Percentiles rank a stretch among this genome's conserved stretches.
Evolutionary conservation across 2,113 vertebrate genomes (phyloP).

Genomic region (Tympanuchus pallidicinctus): DNA sequence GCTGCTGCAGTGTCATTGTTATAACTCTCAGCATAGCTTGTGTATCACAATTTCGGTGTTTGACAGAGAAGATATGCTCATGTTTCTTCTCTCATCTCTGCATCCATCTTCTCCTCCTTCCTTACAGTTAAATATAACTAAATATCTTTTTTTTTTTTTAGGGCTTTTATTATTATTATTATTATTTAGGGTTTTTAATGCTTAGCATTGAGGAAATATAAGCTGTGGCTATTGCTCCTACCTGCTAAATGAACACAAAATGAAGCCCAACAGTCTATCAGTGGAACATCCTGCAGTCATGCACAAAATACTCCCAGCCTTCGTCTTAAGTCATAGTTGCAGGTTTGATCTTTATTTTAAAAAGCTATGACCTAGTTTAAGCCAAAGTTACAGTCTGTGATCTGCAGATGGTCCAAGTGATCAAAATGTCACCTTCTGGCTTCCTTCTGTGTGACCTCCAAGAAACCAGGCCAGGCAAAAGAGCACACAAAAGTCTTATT

Average conservation of each 20-base stretch:
- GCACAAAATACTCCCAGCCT: background rate
- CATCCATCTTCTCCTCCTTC: background rate
- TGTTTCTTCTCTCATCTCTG: background rate
- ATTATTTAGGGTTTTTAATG: background rate
- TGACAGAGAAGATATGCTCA: background rate
- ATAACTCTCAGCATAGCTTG: background rate
- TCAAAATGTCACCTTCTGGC: background rate
- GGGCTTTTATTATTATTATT: background rate
- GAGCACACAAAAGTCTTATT: background rate
- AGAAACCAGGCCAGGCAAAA: background rate
- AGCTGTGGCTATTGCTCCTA: background rate
- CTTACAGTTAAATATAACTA: background rate
- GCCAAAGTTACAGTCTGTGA: background rate
- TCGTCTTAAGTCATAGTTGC: background rate
- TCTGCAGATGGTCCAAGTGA: background rate
- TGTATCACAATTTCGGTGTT: background rate
- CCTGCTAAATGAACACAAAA: background rate
- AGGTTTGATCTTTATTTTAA: background rate
- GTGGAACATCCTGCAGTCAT: background rate
- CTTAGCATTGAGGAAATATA: background rate
- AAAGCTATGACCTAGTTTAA: background rate
- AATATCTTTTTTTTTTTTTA: background rate
- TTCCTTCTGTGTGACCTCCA: background rate
- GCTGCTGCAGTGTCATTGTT: fast-evolving
- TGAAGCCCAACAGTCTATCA: background rate